These are phyloP conservation scores for Drosophila teissieri DNA, from an alignment of 1,140 invertebrate species.

Conservation along the genomic window DNA sequence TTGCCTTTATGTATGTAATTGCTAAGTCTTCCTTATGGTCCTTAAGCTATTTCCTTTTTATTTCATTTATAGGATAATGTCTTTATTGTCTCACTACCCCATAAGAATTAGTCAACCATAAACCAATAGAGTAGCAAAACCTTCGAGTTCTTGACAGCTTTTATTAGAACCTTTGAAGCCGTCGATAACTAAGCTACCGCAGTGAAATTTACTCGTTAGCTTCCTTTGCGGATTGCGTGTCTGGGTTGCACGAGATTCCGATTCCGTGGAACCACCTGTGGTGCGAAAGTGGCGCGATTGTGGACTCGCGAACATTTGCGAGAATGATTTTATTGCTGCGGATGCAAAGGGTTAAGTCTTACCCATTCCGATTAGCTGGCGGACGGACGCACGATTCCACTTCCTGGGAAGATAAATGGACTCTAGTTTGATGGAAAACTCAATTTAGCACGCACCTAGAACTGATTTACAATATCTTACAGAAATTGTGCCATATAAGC, in stretches of 20 bases:
- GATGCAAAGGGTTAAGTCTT: slow-evolving; percentile 26
- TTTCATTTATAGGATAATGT: neutral
- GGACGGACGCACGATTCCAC: slow-evolving; percentile 1
- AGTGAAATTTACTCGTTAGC: neutral
- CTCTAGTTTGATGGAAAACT: slow-evolving; percentile 17
- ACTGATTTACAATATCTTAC: slow-evolving; percentile 2
- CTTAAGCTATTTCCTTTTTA: too few relatives aligned
- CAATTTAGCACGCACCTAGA: slow-evolving; percentile 20
- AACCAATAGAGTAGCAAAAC: slow-evolving; percentile 1
- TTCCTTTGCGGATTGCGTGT: slow-evolving; percentile 30
- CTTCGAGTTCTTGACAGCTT: neutral
- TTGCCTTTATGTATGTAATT: too few relatives aligned
- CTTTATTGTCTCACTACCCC: neutral
- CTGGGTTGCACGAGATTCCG: slow-evolving; percentile 1
- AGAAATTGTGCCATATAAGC: slow-evolving; percentile 13
- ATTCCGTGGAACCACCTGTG: slow-evolving; percentile 21
- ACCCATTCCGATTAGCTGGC: slow-evolving; percentile 16
- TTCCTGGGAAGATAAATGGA: slow-evolving; percentile 28
- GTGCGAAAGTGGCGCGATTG: slow-evolving; percentile 12
- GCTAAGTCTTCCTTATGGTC: too few relatives aligned
- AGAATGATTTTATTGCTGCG: slow-evolving; percentile 36
- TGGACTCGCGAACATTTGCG: slow-evolving; percentile 23
- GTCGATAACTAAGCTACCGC: slow-evolving; percentile 22
- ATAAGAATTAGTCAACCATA: neutral
- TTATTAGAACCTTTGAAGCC: neutral